phyloP scores from a whole-genome alignment of 2,113 vertebrate species.

The Pionites leucogaster region DNA sequence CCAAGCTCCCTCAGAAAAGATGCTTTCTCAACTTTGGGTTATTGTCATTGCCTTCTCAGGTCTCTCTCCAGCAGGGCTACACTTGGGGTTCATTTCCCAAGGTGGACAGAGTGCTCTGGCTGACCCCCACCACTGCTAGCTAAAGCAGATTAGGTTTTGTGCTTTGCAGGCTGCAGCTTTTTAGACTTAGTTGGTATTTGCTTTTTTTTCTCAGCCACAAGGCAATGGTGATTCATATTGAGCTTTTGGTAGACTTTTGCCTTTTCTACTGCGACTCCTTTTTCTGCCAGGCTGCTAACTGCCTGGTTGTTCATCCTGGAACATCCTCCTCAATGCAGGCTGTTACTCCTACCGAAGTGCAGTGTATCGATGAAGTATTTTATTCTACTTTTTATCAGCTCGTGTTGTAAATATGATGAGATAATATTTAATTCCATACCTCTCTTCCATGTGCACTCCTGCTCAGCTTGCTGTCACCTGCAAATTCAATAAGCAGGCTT shows the following conservation, averaged over 20 bases:
- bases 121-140: background rate
- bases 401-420: background rate
- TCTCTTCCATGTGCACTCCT: background rate
- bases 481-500: conserved; percentile 45
- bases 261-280: background rate
- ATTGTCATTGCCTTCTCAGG: background rate
- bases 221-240: background rate
- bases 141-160: background rate
- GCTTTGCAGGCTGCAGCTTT: background rate
- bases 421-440: background rate
- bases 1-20: background rate
- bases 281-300: background rate
- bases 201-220: background rate
- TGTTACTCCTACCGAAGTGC: background rate
- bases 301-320: background rate
- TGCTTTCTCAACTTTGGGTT: background rate
- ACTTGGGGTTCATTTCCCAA: background rate
- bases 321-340: background rate
- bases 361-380: background rate
- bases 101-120: background rate
- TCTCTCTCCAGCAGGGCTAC: background rate
- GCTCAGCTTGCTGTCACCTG: conserved; percentile 44
- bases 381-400: background rate
- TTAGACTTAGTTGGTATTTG: background rate
- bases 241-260: background rate